A percentile compares a stretch with the other conserved stretches of the same genome.
Conservation (phyloP, 2,113 vertebrate species). For the Forbesichthys papilliferus region DNA sequence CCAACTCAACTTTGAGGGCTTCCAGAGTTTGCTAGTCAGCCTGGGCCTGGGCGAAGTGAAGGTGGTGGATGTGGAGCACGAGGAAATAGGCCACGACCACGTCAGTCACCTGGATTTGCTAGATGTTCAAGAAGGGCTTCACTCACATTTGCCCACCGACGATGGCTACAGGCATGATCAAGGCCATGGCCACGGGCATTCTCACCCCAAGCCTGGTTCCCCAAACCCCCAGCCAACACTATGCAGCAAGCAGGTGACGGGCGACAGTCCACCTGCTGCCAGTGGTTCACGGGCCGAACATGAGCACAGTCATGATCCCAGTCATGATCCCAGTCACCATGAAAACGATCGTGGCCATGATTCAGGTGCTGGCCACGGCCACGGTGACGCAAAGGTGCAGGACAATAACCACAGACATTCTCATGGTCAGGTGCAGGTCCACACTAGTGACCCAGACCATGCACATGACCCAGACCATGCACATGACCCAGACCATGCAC, state of each 20-base stretch:
- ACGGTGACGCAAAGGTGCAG: constrained; percentile 13
- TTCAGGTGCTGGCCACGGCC: constrained; percentile 16
- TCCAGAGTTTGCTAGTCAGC: constrained; percentile 89
- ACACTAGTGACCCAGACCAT: constrained; percentile 34
- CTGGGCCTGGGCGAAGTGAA: constrained; percentile 92
- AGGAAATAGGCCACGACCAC: constrained; percentile 91
- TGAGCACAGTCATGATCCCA: constrained; percentile 14
- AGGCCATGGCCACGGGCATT: constrained; percentile 50
- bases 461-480: no score
- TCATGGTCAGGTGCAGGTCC: constrained; percentile 14
- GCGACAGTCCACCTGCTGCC: constrained; percentile 13
- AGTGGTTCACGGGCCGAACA: constrained; percentile 3
- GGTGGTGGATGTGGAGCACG: constrained; percentile 86
- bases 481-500: constrained; percentile 34
- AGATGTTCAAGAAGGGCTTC: constrained; percentile 86
- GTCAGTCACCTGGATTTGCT: constrained; percentile 90
- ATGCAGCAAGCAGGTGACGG: constrained; percentile 22
- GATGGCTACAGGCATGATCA: constrained; percentile 52
- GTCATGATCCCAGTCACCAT: constrained; percentile 5
- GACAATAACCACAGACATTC: constrained; percentile 19
- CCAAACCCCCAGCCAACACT: constrained; percentile 33
- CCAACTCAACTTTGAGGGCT: constrained; percentile 87
- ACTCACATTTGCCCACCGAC: constrained; percentile 76
- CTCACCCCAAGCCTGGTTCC: constrained; percentile 27
- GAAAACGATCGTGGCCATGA: constrained; percentile 13